Base-by-base conservation (phyloP, 2,797 vertebrate species). In the Melanotaenia boesemani region DNA sequence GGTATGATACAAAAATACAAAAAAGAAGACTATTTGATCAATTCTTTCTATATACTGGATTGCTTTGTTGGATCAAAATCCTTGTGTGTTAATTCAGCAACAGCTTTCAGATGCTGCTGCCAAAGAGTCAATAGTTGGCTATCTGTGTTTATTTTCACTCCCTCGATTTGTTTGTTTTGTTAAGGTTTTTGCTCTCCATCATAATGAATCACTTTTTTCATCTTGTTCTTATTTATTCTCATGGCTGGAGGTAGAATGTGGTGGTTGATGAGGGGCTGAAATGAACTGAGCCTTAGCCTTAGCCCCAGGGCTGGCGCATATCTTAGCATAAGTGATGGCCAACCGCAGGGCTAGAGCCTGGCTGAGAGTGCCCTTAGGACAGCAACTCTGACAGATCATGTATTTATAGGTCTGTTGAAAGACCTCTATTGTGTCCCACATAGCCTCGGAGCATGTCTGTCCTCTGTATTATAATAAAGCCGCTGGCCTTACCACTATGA, bases 361-460 rank as follows among this genome's bases (percentile, higher is more conserved):
- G 90, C 92, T 91, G 93, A 92, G 90, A 92, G 86, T 77, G 89
- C 92, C 94, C 91, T 63, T 83, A 92, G 93, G 93, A 92, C 88
- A 91, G 84, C 93, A 86, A 88, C 88, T 85, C 92, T 94, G 93
- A 94, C 94, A 94, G 93, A 95, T 94, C 93, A 94, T 95, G 93
- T 94, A 95, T 95, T 95, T 95, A 95, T 94, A 93, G 93, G 93
- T 95, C 93, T 94, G 93, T 94, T 95, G 93, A 95, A 95, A 94
- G 94, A 94, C 93, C 93, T 94, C 93, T 93, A 94, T 95, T 95
- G 94, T 95, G 93, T 94, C 93, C 93, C 93, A 93, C 93, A 94
- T 94, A 92, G 94, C 94, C 94, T 84, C 64, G 30, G 92, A 94
- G 93, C 93, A 94, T 86, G 92, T 95, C 94, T 95, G 94, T 94